These are phyloP conservation scores for Leptinotarsa peninsularis DNA, from an alignment of 2,888 invertebrate species.

Conservation along the genomic window DNA sequence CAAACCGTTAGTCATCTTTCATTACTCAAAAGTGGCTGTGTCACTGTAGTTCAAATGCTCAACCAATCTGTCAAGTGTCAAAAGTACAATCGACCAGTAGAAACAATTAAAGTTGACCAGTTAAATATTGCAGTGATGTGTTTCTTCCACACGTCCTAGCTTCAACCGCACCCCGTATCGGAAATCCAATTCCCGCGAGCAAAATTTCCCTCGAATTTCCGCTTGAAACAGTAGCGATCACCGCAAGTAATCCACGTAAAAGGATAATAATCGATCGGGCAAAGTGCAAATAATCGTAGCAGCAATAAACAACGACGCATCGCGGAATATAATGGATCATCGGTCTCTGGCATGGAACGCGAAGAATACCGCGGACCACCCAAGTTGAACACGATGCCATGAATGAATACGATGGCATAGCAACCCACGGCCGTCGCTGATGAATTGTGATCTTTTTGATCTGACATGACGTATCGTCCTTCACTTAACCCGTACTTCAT, in stretches of 20 bases:
- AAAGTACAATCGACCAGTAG: too few species aligned
- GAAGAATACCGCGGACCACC: constrained; percentile 47
- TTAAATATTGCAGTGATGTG: too few species aligned
- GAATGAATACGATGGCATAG: constrained; percentile 60
- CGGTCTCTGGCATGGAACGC: constrained; percentile 45
- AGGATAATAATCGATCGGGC: constrained; percentile 24
- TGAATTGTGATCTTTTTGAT: constrained; percentile 63
- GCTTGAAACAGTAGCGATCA: neutral
- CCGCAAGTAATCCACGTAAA: constrained; percentile 15
- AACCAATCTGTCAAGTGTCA: too few species aligned
- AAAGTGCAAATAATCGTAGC: constrained; percentile 45
- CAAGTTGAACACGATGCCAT: constrained; percentile 52
- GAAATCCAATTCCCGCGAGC: too few species aligned
- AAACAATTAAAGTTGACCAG: too few species aligned
- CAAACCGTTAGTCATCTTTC: too few species aligned
- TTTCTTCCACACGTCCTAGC: too few species aligned
- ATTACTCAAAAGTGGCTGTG: too few species aligned
- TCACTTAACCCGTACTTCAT: constrained; percentile 42
- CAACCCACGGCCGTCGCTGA: constrained; percentile 59
- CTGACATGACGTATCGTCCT: constrained; percentile 61
- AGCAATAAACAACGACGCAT: constrained; percentile 45
- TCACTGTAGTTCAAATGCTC: too few species aligned
- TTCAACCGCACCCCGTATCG: neutral
- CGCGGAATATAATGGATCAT: constrained; percentile 51
- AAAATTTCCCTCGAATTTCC: neutral